phyloP scores from a whole-genome alignment of 2,888 invertebrate species.

The Nephrocerus scutellatus region DNA sequence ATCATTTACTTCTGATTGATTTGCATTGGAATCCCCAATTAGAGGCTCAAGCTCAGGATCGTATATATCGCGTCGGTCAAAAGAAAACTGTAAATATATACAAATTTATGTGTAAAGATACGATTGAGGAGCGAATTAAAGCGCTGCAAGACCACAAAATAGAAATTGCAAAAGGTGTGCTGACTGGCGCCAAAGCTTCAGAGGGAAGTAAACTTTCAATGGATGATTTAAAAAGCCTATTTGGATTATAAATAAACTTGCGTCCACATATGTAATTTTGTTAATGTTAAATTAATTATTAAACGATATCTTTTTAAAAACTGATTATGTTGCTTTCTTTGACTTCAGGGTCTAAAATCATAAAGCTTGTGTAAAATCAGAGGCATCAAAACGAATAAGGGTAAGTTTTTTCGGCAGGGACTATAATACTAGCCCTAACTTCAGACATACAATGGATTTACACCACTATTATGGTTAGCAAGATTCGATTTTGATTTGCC shows the following conservation, averaged over 20 bases:
- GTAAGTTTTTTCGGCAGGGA: too few species aligned
- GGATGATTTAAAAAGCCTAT: constrained; percentile 69
- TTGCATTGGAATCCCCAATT: constrained; percentile 97
- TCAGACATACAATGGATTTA: too few species aligned
- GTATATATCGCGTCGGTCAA: constrained; percentile 89
- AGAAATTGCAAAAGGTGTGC: constrained; percentile 66
- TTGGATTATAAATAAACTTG: constrained; percentile 52
- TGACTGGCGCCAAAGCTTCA: constrained; percentile 61
- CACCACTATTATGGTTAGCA: too few species aligned
- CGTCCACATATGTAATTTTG: too few species aligned
- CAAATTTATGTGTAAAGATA: constrained; percentile 75
- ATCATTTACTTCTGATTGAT: constrained; percentile 83
- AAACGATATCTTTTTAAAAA: too few species aligned
- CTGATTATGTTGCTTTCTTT: too few species aligned
- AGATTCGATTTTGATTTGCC: neutral
- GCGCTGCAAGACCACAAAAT: constrained; percentile 73
- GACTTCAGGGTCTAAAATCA: too few species aligned
- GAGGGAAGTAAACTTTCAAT: constrained; percentile 66
- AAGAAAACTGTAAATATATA: constrained; percentile 72
- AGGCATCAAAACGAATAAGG: too few species aligned
- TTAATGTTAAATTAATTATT: too few species aligned
- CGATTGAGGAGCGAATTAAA: constrained; percentile 82
- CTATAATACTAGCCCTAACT: too few species aligned
- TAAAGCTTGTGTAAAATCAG: too few species aligned
- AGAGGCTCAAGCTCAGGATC: constrained; percentile 89